phyloP scores from a whole-genome alignment of 2,797 vertebrate species.

The Lophius americanus region DNA sequence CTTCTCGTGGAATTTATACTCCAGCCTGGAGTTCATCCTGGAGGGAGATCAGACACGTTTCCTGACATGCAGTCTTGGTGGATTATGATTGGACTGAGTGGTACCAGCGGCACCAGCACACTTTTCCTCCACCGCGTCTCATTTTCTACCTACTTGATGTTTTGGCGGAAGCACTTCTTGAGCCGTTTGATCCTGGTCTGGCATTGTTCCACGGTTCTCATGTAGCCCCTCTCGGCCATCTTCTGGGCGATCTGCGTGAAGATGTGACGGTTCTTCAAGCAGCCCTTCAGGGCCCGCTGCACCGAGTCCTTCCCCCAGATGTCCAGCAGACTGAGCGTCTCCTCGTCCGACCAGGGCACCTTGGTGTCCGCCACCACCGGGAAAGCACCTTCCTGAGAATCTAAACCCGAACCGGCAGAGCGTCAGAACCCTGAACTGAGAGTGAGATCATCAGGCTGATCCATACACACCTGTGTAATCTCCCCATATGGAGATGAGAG shows the following conservation, averaged over 20 bases:
- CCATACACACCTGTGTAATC: slow-evolving; percentile 76
- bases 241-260: slow-evolving; percentile 79
- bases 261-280: slow-evolving; percentile 78
- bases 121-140: too few relatives aligned
- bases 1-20: slow-evolving; percentile 73
- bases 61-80: neutral
- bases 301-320: slow-evolving; percentile 80
- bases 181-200: slow-evolving; percentile 81
- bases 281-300: slow-evolving; percentile 77
- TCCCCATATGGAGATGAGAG: slow-evolving; percentile 81
- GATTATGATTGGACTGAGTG: neutral
- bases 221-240: slow-evolving; percentile 75
- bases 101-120: too few relatives aligned
- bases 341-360: slow-evolving; percentile 80
- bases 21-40: slow-evolving; percentile 65
- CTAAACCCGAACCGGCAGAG: slow-evolving; percentile 33
- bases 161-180: slow-evolving; percentile 77
- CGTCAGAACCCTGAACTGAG: neutral
- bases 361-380: slow-evolving; percentile 66
- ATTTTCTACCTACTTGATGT: slow-evolving; percentile 54
- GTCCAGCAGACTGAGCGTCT: slow-evolving; percentile 77
- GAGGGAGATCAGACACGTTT: slow-evolving; percentile 4
- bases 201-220: slow-evolving; percentile 78
- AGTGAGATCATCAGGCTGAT: neutral
- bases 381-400: slow-evolving; percentile 65